These are phyloP conservation scores for Microcebus griseorufus DNA, from an alignment of 2,113 vertebrate genomes.

Conservation along the genomic window DNA sequence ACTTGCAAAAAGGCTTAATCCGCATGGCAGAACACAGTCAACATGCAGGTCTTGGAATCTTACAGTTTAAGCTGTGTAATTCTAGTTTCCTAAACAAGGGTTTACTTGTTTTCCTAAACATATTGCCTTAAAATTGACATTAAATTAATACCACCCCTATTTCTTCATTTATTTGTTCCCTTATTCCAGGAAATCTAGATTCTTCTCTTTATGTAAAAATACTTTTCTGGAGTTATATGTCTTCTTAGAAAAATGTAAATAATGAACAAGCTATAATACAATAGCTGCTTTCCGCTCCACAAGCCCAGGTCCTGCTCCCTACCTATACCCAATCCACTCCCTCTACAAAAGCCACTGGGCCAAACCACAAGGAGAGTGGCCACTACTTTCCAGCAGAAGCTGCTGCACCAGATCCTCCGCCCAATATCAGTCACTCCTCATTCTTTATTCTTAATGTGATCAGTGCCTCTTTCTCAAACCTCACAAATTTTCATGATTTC, in stretches of 20 bases:
- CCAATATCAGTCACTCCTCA: not conserved
- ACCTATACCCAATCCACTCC: rapidly evolving
- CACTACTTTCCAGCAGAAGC: not conserved
- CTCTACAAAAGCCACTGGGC: not conserved
- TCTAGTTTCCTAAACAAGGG: not conserved
- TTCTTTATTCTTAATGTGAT: not conserved
- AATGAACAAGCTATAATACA: not conserved
- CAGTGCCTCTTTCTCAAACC: not conserved
- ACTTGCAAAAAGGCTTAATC: not conserved
- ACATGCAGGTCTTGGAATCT: not conserved
- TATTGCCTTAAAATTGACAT: not conserved
- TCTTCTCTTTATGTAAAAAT: not conserved
- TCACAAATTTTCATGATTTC: not conserved
- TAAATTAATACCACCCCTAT: not conserved
- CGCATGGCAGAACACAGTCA: not conserved
- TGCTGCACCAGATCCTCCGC: not conserved
- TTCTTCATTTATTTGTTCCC: not conserved
- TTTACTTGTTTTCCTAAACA: not conserved
- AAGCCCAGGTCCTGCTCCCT: not conserved
- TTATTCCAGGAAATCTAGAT: not conserved
- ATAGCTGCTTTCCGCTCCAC: not conserved
- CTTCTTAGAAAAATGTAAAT: not conserved
- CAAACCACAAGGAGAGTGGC: not conserved
- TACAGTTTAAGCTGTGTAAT: not conserved
- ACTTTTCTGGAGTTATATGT: not conserved